Evolutionary conservation across 2,113 vertebrate genomes (phyloP).

Genomic region (Grammomys dolichurus): DNA sequence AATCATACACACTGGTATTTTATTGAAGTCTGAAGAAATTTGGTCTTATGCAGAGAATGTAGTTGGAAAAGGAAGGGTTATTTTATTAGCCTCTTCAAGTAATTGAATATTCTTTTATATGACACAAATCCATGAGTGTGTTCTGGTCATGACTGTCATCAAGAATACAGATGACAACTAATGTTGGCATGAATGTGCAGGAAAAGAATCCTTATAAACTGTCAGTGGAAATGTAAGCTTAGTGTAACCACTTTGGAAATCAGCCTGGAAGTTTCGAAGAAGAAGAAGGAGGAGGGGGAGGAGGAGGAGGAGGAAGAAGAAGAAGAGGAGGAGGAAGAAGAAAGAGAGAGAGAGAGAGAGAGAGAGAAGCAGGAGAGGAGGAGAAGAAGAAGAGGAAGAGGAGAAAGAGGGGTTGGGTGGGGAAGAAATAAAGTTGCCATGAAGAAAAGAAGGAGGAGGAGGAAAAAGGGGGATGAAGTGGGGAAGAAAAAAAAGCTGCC

Average conservation of each 20-base stretch:
- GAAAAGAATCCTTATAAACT: neutral
- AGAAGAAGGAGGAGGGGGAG: no score
- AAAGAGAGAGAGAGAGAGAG: no score
- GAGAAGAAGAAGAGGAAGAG: no score
- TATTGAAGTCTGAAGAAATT: slow-evolving; percentile 9
- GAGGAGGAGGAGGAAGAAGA: rapidly evolving
- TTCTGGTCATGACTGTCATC: neutral
- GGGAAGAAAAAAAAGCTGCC: neutral
- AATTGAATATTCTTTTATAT: slow-evolving; percentile 10
- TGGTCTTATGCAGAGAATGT: neutral
- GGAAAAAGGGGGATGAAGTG: no score
- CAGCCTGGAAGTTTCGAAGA: neutral
- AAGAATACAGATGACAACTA: neutral
- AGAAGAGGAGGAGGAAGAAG: no score
- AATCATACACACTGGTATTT: neutral
- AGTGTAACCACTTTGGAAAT: neutral
- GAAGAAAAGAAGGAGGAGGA: no score
- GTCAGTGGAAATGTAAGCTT: neutral
- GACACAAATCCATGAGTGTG: neutral
- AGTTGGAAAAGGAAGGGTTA: neutral
- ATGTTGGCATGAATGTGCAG: neutral
- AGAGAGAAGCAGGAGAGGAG: no score
- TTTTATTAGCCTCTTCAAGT: slow-evolving; percentile 36
- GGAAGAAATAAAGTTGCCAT: no score
- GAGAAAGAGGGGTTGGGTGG: no score